A percentile compares a stretch with the other conserved stretches of the same genome.
Evolutionary conservation across 2,797 vertebrate species (phyloP).

Genomic region (Typhlichthys subterraneus): DNA sequence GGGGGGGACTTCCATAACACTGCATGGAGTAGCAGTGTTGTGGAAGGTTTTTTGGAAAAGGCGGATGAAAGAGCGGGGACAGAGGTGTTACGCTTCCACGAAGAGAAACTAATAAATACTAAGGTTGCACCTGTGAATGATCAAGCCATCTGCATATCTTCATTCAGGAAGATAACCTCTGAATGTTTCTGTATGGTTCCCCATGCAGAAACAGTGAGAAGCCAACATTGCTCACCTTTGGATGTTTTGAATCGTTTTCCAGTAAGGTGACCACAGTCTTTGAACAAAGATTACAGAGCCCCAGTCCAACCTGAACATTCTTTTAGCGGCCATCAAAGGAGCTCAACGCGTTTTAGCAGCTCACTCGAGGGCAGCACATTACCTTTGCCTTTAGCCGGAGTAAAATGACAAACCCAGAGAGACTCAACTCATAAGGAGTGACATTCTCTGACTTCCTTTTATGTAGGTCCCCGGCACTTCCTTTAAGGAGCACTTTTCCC

Average conservation of each 20-base stretch:
- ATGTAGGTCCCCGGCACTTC: slow-evolving; percentile 43
- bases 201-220: not conserved
- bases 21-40: slow-evolving; percentile 26
- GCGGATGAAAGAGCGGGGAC: no score
- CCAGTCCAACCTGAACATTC: slow-evolving; percentile 4
- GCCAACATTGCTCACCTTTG: not conserved
- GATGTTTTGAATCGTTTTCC: not conserved
- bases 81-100: slow-evolving; percentile 5
- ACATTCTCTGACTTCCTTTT: slow-evolving; percentile 43
- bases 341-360: slow-evolving; percentile 12
- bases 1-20: slow-evolving; percentile 72
- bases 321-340: slow-evolving; percentile 28
- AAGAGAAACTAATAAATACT: slow-evolving; percentile 18
- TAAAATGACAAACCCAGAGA: slow-evolving; percentile 55
- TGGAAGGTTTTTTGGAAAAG: no score
- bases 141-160: not conserved
- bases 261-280: not conserved
- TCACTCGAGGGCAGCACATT: slow-evolving; percentile 27
- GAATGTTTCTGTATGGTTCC: not conserved
- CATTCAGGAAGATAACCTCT: not conserved
- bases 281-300: not conserved
- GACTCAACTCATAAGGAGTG: slow-evolving; percentile 9
- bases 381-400: slow-evolving; percentile 38
- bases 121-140: not conserved
- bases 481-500: slow-evolving; percentile 41